phyloP scores from a whole-genome alignment of 2,888 invertebrate species.

The Hofmannophila pseudospretella region DNA sequence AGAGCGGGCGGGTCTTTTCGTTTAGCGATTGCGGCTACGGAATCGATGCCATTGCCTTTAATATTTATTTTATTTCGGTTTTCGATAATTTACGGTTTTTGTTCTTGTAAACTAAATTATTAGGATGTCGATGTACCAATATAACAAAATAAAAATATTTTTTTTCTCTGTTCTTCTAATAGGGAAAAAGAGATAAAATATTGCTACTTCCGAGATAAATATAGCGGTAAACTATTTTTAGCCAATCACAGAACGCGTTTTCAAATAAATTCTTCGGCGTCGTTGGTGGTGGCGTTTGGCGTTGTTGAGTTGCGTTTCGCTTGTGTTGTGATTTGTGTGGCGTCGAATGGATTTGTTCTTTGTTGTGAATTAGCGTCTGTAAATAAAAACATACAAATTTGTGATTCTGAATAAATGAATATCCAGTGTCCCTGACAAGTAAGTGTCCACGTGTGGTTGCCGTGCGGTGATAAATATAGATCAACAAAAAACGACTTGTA shows the following conservation, averaged over 20 bases:
- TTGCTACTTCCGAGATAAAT: constrained; percentile 19
- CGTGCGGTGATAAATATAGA: constrained; percentile 50
- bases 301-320: constrained; percentile 37
- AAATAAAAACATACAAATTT: constrained; percentile 9
- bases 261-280: constrained; percentile 59
- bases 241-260: constrained; percentile 58
- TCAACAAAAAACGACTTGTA: constrained; percentile 23
- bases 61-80: too few species aligned
- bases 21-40: too few species aligned
- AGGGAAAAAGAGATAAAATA: constrained; percentile 15
- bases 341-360: constrained; percentile 5
- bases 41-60: too few species aligned
- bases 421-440: constrained; percentile 26
- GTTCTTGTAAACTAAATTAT: background rate
- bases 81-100: constrained; percentile 4
- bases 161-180: constrained; percentile 14
- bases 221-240: constrained; percentile 38
- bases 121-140: constrained; percentile 14
- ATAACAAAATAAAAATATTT: constrained; percentile 9
- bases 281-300: constrained; percentile 49
- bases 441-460: constrained; percentile 55
- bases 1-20: too few species aligned
- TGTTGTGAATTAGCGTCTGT: constrained; percentile 14
- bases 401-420: constrained; percentile 13
- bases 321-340: constrained; percentile 21